A percentile compares a stretch with the other conserved stretches of the same genome.
These are phyloP conservation scores for Grapholita molesta DNA, from an alignment of 1,140 invertebrate genomes.

Conservation along the genomic window DNA sequence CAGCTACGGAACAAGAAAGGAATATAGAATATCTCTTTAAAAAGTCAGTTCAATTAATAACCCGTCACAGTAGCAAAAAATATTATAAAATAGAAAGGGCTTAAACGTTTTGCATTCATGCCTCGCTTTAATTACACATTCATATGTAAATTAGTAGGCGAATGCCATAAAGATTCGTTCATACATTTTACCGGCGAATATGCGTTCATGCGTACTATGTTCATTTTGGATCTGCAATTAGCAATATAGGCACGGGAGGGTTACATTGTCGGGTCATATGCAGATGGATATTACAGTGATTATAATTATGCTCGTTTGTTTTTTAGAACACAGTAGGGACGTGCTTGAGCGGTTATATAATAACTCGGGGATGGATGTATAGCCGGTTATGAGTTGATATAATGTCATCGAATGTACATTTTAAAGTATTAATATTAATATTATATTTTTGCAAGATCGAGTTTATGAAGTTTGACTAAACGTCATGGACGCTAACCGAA, in stretches of 20 bases:
- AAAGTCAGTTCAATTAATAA: neutral
- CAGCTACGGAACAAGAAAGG: neutral
- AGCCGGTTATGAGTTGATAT: neutral
- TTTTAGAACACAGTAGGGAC: neutral
- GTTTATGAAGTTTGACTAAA: no score
- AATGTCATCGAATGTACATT: no score
- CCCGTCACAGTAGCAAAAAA: conserved; percentile 11
- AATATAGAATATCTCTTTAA: neutral
- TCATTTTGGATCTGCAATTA: conserved; percentile 66
- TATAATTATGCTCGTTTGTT: neutral
- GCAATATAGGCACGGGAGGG: conserved; percentile 58
- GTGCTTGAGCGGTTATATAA: neutral
- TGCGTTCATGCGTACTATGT: conserved; percentile 69
- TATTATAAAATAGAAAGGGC: conserved; percentile 25
- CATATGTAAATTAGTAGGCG: conserved; percentile 71
- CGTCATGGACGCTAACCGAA: no score
- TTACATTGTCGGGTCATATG: conserved; percentile 29
- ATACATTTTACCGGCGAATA: conserved; percentile 48
- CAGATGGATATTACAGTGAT: neutral
- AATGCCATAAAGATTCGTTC: conserved; percentile 65
- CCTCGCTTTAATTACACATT: conserved; percentile 74
- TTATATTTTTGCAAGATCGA: no score
- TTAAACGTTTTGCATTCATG: conserved; percentile 51
- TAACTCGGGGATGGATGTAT: neutral
- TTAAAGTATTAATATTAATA: no score